Conservation (phyloP, 2,113 vertebrate species). For the Carassius auratus region DNA sequence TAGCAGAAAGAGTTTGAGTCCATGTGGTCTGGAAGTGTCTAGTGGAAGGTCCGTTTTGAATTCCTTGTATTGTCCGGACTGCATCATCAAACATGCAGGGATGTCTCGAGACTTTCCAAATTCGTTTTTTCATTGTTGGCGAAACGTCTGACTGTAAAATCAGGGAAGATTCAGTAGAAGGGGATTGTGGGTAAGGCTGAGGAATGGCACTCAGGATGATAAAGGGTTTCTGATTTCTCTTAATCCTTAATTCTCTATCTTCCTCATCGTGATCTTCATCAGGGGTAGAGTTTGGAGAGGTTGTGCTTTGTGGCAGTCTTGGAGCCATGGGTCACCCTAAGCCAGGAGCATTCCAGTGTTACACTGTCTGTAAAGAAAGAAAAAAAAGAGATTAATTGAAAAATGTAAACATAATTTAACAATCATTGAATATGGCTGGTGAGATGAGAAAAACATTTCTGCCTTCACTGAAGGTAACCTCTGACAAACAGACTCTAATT, state of each 20-base stretch:
- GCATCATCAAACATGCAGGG: conserved; percentile 35
- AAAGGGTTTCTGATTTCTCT: conserved; percentile 57
- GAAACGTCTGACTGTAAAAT: conserved; percentile 49
- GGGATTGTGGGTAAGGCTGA: conserved; percentile 74
- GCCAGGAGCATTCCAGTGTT: conserved; percentile 82
- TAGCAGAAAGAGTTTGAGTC: conserved; percentile 46
- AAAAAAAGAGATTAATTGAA: conserved; percentile 64
- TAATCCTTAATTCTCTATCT: conserved; percentile 67
- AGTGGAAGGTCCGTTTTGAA: conserved; percentile 34
- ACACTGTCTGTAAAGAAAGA: conserved; percentile 80
- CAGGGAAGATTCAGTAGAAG: conserved; percentile 60
- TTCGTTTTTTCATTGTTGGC: conserved; percentile 56
- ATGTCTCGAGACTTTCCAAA: conserved; percentile 60
- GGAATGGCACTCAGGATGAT: conserved; percentile 70
- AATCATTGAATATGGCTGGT: neutral
- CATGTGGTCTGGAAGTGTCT: conserved; percentile 59
- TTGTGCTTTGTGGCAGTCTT: conserved; percentile 96
- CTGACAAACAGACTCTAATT: too few relatives aligned
- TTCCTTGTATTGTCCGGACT: conserved; percentile 27
- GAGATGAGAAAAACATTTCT: neutral
- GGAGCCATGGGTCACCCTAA: conserved; percentile 81
- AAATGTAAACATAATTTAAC: neutral
- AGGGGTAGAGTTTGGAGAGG: conserved; percentile 70
- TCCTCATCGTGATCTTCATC: conserved; percentile 67
- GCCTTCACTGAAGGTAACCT: neutral